Evolutionary conservation across 2,797 vertebrate genomes (phyloP).

Genomic region (Leptodactylus fallax): DNA sequence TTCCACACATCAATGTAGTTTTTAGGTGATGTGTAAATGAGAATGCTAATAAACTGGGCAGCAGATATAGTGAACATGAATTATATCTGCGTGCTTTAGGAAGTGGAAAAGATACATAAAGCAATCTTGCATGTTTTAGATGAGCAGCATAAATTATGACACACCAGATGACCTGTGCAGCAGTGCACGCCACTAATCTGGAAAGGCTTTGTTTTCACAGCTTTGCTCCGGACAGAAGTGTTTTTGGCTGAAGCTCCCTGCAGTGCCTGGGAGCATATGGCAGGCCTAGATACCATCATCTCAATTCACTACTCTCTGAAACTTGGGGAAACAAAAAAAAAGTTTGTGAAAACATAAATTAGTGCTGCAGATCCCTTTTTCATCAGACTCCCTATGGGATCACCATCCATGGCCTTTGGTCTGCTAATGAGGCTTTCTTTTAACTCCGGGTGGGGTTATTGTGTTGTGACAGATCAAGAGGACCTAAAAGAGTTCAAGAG

Average conservation of each 20-base stretch:
- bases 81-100: slow-evolving; percentile 3
- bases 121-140: slow-evolving; percentile 45
- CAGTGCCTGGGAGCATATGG: slow-evolving; percentile 73
- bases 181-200: slow-evolving; percentile 74
- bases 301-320: slow-evolving; percentile 71
- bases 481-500: slow-evolving; percentile 51
- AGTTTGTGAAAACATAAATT: slow-evolving; percentile 72
- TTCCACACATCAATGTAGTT: background rate
- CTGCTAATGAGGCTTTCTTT: slow-evolving; percentile 62
- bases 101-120: slow-evolving; percentile 39
- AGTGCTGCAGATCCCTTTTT: slow-evolving; percentile 62
- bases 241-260: slow-evolving; percentile 75
- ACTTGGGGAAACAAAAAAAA: slow-evolving; percentile 68
- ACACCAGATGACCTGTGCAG: slow-evolving; percentile 72
- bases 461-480: slow-evolving; percentile 63
- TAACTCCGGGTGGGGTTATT: slow-evolving; percentile 55
- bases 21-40: slow-evolving; percentile 10
- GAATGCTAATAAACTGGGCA: background rate
- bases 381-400: slow-evolving; percentile 28
- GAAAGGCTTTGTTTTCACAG: slow-evolving; percentile 81
- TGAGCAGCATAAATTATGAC: slow-evolving; percentile 54
- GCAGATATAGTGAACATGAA: background rate
- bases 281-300: slow-evolving; percentile 73
- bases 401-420: slow-evolving; percentile 24
- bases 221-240: slow-evolving; percentile 74